Evolutionary conservation across 2,797 vertebrate genomes (phyloP).

Genomic region (Lithobates pipiens): DNA sequence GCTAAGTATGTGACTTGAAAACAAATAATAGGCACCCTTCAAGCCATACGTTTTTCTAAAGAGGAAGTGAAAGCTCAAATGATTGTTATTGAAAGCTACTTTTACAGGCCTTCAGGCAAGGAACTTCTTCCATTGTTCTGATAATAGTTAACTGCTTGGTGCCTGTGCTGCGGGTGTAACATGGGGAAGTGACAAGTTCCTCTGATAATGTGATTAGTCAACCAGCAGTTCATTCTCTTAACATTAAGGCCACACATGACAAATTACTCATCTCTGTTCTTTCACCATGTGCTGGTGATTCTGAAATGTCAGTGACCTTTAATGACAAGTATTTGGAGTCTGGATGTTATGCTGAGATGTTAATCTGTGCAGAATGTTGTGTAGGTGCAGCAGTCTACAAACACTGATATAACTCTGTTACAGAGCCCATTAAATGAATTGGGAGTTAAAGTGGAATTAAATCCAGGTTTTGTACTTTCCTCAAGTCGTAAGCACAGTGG

Average conservation of each 20-base stretch:
- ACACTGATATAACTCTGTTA: neutral
- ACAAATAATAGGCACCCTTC: slow-evolving; percentile 27
- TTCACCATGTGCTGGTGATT: slow-evolving; percentile 22
- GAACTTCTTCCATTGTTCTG: slow-evolving; percentile 19
- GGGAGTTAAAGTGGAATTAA: too few relatives aligned
- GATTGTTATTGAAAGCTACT: slow-evolving; percentile 27
- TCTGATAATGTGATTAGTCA: slow-evolving; percentile 40
- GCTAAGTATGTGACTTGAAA: neutral
- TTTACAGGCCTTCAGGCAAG: slow-evolving; percentile 41
- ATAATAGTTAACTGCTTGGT: slow-evolving; percentile 46
- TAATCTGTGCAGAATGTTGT: slow-evolving; percentile 33
- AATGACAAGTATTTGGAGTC: slow-evolving; percentile 41
- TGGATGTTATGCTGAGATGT: slow-evolving; percentile 38
- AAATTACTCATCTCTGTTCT: slow-evolving; percentile 38
- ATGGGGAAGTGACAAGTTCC: slow-evolving; percentile 30
- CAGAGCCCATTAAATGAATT: too few relatives aligned
- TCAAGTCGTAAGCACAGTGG: too few relatives aligned
- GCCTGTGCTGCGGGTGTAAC: neutral
- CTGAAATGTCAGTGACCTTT: slow-evolving; percentile 40
- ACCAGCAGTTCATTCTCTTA: slow-evolving; percentile 28
- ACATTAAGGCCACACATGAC: slow-evolving; percentile 1
- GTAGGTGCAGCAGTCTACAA: neutral
- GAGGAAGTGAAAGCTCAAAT: slow-evolving; percentile 52
- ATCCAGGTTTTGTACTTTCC: too few relatives aligned
- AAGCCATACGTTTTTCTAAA: slow-evolving; percentile 22